Conservation (phyloP, 2,113 vertebrate genomes). For the Chaetura pelagica region DNA sequence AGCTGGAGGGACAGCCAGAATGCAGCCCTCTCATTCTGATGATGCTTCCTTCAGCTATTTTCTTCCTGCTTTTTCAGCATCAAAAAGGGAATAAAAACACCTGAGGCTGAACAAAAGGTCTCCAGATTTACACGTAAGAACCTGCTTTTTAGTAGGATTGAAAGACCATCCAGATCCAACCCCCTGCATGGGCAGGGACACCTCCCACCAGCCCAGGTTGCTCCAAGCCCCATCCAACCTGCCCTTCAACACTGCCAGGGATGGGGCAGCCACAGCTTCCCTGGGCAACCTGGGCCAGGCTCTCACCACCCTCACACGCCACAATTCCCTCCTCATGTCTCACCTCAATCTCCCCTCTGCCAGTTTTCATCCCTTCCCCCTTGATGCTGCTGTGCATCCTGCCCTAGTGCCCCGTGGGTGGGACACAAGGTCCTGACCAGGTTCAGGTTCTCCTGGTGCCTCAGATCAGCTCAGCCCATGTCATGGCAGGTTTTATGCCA, state of each 20-base stretch:
- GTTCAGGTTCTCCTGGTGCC: neutral
- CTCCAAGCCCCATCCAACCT: too few relatives aligned
- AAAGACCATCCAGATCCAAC: too few relatives aligned
- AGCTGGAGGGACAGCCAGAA: neutral
- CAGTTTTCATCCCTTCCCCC: too few relatives aligned
- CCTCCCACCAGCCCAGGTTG: too few relatives aligned
- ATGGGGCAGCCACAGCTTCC: too few relatives aligned
- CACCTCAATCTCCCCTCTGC: too few relatives aligned
- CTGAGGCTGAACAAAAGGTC: conserved; percentile 21
- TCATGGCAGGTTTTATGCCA: neutral
- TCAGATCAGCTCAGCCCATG: accelerated
- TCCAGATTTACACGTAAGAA: neutral
- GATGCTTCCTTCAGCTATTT: neutral
- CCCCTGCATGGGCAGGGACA: too few relatives aligned
- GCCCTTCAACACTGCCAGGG: too few relatives aligned
- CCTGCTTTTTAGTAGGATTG: neutral
- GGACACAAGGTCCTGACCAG: neutral
- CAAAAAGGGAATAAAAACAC: neutral
- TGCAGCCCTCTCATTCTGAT: neutral
- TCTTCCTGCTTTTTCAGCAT: conserved; percentile 1
- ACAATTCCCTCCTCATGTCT: too few relatives aligned
- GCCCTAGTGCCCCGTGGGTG: accelerated
- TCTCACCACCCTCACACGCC: too few relatives aligned
- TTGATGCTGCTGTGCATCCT: neutral
- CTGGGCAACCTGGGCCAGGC: too few relatives aligned